phyloP scores from a whole-genome alignment of 2,888 invertebrate genomes.

The Apodemia hepburni region DNA sequence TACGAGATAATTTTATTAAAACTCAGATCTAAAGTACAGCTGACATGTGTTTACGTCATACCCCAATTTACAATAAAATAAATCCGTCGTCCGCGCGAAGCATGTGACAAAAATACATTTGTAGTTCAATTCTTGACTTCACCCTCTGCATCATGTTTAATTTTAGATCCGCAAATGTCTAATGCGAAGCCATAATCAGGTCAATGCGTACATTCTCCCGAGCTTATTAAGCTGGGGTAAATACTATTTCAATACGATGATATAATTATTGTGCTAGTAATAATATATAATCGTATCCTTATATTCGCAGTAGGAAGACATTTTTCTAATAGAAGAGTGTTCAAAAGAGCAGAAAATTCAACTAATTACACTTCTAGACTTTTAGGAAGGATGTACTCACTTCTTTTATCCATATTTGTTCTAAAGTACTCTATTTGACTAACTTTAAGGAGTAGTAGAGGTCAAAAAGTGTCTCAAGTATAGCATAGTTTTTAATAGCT shows the following conservation, averaged over 20 bases:
- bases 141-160: constrained; percentile 11
- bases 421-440: too few species aligned
- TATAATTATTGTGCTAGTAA: neutral
- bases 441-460: too few species aligned
- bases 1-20: constrained; percentile 10
- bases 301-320: too few species aligned
- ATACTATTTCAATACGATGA: neutral
- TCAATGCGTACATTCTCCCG: constrained; percentile 5
- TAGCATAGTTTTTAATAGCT: too few species aligned
- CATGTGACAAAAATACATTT: constrained; percentile 9
- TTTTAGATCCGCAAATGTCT: constrained; percentile 14
- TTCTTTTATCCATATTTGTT: too few species aligned
- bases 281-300: too few species aligned
- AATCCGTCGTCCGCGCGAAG: neutral
- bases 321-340: too few species aligned
- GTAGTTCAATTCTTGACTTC: neutral
- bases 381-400: too few species aligned
- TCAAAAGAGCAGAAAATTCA: too few species aligned
- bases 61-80: neutral
- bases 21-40: neutral
- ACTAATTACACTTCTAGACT: too few species aligned
- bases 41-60: neutral
- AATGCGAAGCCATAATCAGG: constrained; percentile 9
- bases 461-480: too few species aligned
- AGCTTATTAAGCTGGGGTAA: neutral